Conservation (phyloP, 2,113 vertebrate genomes). For the Neodon shergylaensis region DNA sequence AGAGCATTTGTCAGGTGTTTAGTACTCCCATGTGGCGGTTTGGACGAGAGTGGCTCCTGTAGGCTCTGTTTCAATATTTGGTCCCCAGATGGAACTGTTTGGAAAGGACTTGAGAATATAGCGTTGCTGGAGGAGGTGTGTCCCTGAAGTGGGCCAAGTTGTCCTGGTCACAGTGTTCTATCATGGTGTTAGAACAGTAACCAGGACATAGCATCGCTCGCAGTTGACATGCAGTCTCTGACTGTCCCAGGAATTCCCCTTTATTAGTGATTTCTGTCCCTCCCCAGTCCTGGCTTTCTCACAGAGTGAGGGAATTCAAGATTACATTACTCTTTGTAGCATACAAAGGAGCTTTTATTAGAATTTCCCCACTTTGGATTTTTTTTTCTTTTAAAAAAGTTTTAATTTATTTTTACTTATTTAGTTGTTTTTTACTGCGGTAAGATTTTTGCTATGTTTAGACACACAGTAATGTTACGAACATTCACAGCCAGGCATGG, state of each 20-base stretch:
- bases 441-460: background rate
- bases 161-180: background rate
- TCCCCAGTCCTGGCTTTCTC: background rate
- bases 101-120: background rate
- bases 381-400: no score
- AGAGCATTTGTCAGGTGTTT: background rate
- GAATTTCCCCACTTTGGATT: background rate
- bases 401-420: background rate
- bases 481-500: background rate
- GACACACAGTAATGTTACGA: background rate
- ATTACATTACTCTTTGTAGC: background rate
- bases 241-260: background rate
- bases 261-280: background rate
- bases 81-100: background rate
- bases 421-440: background rate
- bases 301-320: background rate
- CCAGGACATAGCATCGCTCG: no score
- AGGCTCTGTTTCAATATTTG: background rate
- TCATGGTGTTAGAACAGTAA: background rate
- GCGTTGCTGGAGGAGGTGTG: background rate
- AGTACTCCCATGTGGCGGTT: background rate
- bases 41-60: background rate
- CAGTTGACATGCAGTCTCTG: background rate
- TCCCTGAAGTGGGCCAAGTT: background rate
- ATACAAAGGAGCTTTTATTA: background rate